Evolutionary conservation across 92 coral and sea anemone genomes (phyloP), one percentile per base, ranked within the genome.

Genomic region (Phenganax stokvisi): DNA sequence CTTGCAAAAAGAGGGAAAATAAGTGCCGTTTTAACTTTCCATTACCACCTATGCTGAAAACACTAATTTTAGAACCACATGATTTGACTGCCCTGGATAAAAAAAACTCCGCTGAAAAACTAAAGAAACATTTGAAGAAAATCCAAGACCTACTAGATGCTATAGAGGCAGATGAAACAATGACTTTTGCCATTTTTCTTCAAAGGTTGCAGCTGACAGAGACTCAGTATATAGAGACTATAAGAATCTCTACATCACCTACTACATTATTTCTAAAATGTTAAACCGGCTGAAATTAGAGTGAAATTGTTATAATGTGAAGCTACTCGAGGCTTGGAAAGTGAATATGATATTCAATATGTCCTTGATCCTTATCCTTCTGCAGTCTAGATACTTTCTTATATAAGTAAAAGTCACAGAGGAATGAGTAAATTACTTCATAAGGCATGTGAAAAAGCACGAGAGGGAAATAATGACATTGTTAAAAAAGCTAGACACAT

Each of bases 361-460:
- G 47, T 37, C 3, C 5, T 37, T 1, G 88, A 88, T 81, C 85
- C 88, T 71, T 88, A 88, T 85, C 89, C 91, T 8, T 88, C 89
- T 88, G 91, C 91, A 12, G 67, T 78, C 10, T 88, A 83, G 66
- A 88, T 86, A 9, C 74, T 88, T 60, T 62, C 89, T 0, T 85
- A 89, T 70, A 89, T 89, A 12, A 86, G 87, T 56, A 89, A 89
- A 86, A 89, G 92, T 9, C 92, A 89, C 62, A 83, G 87, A 79
- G 92, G 85, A 61, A 83, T 90, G 86, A 90, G 93, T 79, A 90
- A 84, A 77, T 88, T 90, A 62, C 84, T 85, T 3, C 83, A 82
- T 61, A 85, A 90, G 74, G 89, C 89, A 57, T 10, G 79, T 12
- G 91, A 90, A 30, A 89, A 85, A 88, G 89, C 71, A 8, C 88